These are phyloP conservation scores for Elegia similella DNA, from an alignment of 2,888 invertebrate genomes.

Conservation along the genomic window DNA sequence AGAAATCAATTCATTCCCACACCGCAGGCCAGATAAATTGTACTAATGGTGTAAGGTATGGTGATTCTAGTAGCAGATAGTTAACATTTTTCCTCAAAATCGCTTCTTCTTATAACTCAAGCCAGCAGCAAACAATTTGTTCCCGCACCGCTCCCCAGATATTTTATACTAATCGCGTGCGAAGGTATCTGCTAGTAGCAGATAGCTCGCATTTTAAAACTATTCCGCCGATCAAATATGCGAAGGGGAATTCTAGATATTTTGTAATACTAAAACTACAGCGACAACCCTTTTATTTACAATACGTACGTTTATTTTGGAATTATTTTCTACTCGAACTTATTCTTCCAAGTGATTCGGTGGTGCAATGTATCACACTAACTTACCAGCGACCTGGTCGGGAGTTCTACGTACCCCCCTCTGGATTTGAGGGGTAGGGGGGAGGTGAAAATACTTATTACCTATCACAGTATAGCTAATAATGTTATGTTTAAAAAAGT, in stretches of 20 bases:
- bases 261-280: background rate
- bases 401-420: too few relatives aligned
- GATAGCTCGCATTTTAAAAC: conserved; percentile 7
- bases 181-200: conserved; percentile 9
- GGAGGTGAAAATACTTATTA: too few relatives aligned
- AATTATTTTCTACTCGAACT: too few relatives aligned
- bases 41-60: background rate
- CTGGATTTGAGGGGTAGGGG: too few relatives aligned
- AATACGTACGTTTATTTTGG: too few relatives aligned
- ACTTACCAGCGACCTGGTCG: too few relatives aligned
- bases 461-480: too few relatives aligned
- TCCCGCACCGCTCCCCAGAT: conserved; percentile 7
- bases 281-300: too few relatives aligned
- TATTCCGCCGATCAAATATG: conserved; percentile 2
- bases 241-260: background rate
- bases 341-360: too few relatives aligned
- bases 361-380: too few relatives aligned
- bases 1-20: background rate
- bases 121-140: conserved; percentile 10
- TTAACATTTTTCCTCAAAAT: background rate
- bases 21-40: background rate
- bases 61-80: background rate
- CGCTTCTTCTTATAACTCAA: background rate
- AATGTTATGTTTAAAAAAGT: too few relatives aligned
- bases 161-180: conserved; percentile 19